Conservation (phyloP, 1,140 invertebrate species). For the Bombus vancouverensis region DNA sequence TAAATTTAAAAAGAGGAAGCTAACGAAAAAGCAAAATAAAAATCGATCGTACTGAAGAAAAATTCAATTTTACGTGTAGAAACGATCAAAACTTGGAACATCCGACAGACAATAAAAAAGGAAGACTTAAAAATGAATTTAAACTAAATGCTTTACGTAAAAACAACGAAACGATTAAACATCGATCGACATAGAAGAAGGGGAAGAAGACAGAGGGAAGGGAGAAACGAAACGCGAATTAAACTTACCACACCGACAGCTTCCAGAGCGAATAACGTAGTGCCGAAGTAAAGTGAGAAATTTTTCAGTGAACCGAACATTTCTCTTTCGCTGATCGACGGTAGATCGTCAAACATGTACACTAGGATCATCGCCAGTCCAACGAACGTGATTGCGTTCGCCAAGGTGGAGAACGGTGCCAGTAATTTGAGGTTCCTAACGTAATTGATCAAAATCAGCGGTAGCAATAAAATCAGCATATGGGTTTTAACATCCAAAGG, state of each 20-base stretch:
- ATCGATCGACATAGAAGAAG: neutral
- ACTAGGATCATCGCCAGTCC: conserved; percentile 88
- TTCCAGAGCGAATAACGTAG: conserved; percentile 94
- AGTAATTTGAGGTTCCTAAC: conserved; percentile 91
- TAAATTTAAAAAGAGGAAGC: accelerated
- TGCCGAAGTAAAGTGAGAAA: conserved; percentile 92
- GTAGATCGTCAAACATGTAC: conserved; percentile 86
- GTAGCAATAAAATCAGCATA: conserved; percentile 86
- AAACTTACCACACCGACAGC: conserved; percentile 92
- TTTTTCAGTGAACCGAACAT: conserved; percentile 83
- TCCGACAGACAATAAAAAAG: too few relatives aligned
- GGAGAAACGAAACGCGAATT: neutral
- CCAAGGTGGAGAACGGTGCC: conserved; percentile 91
- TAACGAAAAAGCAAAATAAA: too few relatives aligned
- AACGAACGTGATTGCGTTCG: conserved; percentile 88
- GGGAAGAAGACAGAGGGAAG: neutral
- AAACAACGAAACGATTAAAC: too few relatives aligned
- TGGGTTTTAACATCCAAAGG: conserved; percentile 81
- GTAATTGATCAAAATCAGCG: conserved; percentile 88
- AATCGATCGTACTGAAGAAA: too few relatives aligned
- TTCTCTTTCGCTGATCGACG: conserved; percentile 83
- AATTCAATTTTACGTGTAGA: too few relatives aligned
- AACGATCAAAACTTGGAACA: too few relatives aligned
- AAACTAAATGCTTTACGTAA: too few relatives aligned
- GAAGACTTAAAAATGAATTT: too few relatives aligned